Percentiles rank a stretch among this genome's conserved stretches.
Evolutionary conservation across 2,888 invertebrate genomes (phyloP).

Genomic region (Loripinus fragilis): DNA sequence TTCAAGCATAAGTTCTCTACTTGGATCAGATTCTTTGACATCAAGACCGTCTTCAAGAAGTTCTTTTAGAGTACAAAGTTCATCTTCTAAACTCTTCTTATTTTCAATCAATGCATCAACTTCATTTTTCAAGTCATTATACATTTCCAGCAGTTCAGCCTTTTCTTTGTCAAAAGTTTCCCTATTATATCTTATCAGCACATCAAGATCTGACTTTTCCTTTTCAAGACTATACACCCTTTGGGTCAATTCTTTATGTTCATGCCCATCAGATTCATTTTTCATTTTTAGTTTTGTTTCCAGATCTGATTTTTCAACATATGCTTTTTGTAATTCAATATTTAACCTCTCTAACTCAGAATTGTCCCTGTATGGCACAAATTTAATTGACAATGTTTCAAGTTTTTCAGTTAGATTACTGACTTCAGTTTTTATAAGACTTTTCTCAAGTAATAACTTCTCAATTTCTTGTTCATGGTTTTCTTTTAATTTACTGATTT

Average conservation of each 20-base stretch:
- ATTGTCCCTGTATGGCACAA: conserved; percentile 30
- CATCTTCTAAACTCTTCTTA: conserved; percentile 56
- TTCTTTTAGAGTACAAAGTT: conserved; percentile 50
- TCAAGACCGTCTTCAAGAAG: conserved; percentile 45
- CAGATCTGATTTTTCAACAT: conserved; percentile 42
- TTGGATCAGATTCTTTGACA: conserved; percentile 29
- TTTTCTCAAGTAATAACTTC: conserved; percentile 9
- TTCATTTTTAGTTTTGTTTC: conserved; percentile 31
- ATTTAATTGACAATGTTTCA: conserved; percentile 29
- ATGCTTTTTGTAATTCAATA: conserved; percentile 36
- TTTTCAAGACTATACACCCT: conserved; percentile 42
- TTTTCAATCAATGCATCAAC: conserved; percentile 56
- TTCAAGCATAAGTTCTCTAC: conserved; percentile 49
- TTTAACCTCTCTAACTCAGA: conserved; percentile 41
- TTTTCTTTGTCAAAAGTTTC: conserved; percentile 58
- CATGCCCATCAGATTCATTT: conserved; percentile 28
- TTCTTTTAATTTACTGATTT: conserved; percentile 26
- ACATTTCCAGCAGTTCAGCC: conserved; percentile 56
- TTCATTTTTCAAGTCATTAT: conserved; percentile 58
- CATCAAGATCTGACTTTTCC: conserved; percentile 40
- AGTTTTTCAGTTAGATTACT: conserved; percentile 26
- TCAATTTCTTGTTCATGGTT: neutral
- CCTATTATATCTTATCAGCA: conserved; percentile 45
- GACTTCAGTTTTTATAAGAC: conserved; percentile 27
- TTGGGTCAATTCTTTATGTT: conserved; percentile 49